Evolutionary conservation across 2,797 vertebrate species (phyloP).

Genomic region (Oreochromis mossambicus): DNA sequence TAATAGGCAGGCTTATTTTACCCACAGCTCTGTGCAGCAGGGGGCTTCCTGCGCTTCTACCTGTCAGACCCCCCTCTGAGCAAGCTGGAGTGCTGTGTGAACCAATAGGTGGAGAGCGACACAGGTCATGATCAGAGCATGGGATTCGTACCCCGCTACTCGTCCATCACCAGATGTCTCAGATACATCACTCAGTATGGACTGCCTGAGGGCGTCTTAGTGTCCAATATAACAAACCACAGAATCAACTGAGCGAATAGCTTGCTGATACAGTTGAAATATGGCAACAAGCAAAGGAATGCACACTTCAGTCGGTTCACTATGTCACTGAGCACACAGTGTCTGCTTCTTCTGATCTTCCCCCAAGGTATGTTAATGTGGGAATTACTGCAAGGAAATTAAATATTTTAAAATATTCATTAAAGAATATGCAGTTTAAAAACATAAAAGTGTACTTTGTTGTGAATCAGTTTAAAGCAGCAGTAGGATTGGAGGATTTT

Average conservation of each 20-base stretch:
- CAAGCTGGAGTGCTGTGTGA: background rate
- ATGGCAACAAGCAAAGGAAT: background rate
- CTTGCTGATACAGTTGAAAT: conserved; percentile 4
- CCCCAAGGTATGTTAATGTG: background rate
- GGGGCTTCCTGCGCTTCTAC: conserved; percentile 38
- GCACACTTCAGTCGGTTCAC: background rate
- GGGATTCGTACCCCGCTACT: conserved; percentile 1
- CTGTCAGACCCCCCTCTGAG: conserved; percentile 58
- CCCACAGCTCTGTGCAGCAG: conserved; percentile 17
- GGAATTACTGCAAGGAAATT: background rate
- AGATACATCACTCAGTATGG: conserved; percentile 31
- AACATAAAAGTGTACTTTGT: background rate
- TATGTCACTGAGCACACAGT: background rate
- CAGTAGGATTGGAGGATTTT: background rate
- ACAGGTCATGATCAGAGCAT: conserved; percentile 26
- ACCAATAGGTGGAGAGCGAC: conserved; percentile 29
- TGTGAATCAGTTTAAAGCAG: background rate
- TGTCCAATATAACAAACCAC: conserved; percentile 50
- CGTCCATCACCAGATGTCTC: conserved; percentile 53
- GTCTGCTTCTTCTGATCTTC: background rate
- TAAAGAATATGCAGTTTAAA: background rate
- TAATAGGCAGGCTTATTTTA: conserved; percentile 12
- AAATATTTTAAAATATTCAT: background rate
- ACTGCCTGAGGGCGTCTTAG: conserved; percentile 20
- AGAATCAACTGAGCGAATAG: background rate